Conservation (phyloP, 1,140 invertebrate species). For the Pantala flavescens region DNA sequence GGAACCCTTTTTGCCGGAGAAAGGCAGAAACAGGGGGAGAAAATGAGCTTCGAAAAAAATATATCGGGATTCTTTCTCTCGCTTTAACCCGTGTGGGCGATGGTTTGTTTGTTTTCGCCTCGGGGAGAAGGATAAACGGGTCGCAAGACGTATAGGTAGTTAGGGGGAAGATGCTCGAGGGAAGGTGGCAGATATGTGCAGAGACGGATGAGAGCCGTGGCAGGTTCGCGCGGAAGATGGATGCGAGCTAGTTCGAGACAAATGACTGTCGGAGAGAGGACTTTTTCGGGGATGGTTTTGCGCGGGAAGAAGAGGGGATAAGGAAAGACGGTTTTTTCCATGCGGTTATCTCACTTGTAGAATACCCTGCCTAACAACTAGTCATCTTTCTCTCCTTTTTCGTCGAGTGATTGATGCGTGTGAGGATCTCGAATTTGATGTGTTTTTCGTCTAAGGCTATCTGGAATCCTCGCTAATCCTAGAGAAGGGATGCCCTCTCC, state of each 20-base stretch:
- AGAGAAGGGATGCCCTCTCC: too few relatives aligned
- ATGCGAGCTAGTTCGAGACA: conserved; percentile 3
- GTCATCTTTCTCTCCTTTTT: conserved; percentile 7
- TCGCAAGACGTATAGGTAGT: not conserved
- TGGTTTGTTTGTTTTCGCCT: not conserved
- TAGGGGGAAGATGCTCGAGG: not conserved
- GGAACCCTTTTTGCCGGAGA: too few relatives aligned
- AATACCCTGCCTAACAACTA: conserved; percentile 9
- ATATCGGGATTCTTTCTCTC: too few relatives aligned
- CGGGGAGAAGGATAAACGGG: not conserved
- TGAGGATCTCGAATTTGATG: not conserved
- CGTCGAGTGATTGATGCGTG: not conserved
- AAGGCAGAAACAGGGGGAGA: too few relatives aligned
- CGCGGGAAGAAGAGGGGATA: not conserved
- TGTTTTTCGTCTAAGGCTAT: not conserved
- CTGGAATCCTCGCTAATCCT: too few relatives aligned
- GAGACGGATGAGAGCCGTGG: conserved; percentile 1
- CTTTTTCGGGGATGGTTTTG: conserved; percentile 4
- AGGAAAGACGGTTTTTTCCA: not conserved
- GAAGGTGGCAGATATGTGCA: not conserved
- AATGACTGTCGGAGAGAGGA: conserved; percentile 3
- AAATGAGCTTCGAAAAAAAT: too few relatives aligned
- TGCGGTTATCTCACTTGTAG: conserved; percentile 4
- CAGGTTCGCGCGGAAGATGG: not conserved
- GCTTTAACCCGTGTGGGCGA: too few relatives aligned